Percentiles rank a stretch among this genome's conserved stretches.
Conservation (phyloP, 2,113 vertebrate species). For the Bufo bufo region DNA sequence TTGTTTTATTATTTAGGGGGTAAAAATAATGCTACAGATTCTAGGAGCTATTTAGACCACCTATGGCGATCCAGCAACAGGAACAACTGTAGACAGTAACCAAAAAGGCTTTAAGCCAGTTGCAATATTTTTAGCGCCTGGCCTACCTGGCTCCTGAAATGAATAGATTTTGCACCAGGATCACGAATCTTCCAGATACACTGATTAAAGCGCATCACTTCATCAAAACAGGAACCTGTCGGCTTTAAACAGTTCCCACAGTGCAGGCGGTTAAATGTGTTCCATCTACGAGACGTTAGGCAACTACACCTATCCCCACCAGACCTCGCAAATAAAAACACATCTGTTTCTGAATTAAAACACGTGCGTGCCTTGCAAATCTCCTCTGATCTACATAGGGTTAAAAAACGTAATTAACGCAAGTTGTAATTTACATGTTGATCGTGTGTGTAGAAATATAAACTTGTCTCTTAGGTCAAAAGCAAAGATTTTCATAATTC, state of each 20-base stretch:
- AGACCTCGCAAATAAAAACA: slow-evolving; percentile 29
- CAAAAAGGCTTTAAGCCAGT: too few species aligned
- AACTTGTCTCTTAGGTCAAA: slow-evolving; percentile 29
- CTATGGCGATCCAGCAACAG: too few species aligned
- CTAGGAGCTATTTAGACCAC: too few species aligned
- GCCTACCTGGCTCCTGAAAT: too few species aligned
- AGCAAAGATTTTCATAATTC: slow-evolving; percentile 19
- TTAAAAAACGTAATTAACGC: slow-evolving; percentile 27
- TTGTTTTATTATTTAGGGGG: too few species aligned
- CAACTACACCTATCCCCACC: slow-evolving; percentile 43
- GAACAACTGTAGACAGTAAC: too few species aligned
- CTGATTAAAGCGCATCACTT: neutral
- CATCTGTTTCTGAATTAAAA: slow-evolving; percentile 38
- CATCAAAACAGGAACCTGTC: neutral
- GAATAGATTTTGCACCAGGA: neutral
- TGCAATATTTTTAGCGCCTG: too few species aligned
- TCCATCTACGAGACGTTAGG: slow-evolving; percentile 2
- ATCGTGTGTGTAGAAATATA: slow-evolving; percentile 18
- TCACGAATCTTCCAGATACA: neutral
- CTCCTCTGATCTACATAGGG: neutral
- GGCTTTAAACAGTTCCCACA: neutral
- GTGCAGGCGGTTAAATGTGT: slow-evolving; percentile 18
- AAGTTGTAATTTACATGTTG: slow-evolving; percentile 39
- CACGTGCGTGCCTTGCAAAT: slow-evolving; percentile 1
- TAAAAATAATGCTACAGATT: too few species aligned